phyloP scores from a whole-genome alignment of 2,888 invertebrate species.

The Tupiocoris notatus region DNA sequence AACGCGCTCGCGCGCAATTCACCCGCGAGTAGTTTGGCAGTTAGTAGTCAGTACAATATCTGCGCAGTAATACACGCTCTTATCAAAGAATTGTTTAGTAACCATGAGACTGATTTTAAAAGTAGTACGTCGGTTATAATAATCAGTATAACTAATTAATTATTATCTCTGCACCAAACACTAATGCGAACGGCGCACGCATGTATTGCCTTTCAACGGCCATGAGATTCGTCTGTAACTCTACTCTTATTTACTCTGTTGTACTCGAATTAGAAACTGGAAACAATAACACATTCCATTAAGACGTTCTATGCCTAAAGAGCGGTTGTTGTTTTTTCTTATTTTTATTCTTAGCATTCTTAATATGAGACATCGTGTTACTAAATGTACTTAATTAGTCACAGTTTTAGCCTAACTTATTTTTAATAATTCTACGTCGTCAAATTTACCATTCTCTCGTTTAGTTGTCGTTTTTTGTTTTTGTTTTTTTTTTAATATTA shows the following conservation, averaged over 20 bases:
- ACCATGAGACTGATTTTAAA: constrained; percentile 46
- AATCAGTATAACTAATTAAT: constrained; percentile 3
- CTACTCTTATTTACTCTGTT: background rate
- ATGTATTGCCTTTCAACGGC: background rate
- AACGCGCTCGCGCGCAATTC: too few species aligned
- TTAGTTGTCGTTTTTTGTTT: too few species aligned
- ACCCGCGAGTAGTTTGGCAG: background rate
- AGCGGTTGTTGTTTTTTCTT: background rate
- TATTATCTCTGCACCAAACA: background rate
- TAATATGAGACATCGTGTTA: background rate
- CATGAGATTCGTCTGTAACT: background rate
- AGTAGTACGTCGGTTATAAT: constrained; percentile 30
- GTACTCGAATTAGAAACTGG: background rate
- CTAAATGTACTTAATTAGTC: background rate
- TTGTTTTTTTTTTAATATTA: too few species aligned
- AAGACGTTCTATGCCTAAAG: background rate
- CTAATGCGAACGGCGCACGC: background rate
- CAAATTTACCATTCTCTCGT: background rate
- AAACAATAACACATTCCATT: background rate
- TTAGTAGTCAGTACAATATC: background rate
- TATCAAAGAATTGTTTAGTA: constrained; percentile 39
- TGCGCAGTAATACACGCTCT: constrained; percentile 32
- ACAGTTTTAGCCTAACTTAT: background rate
- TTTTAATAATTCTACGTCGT: background rate
- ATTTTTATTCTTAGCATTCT: background rate